Percentiles rank a stretch among this genome's conserved stretches.
Conservation (phyloP, 2,113 vertebrate species). For the Athene noctua region DNA sequence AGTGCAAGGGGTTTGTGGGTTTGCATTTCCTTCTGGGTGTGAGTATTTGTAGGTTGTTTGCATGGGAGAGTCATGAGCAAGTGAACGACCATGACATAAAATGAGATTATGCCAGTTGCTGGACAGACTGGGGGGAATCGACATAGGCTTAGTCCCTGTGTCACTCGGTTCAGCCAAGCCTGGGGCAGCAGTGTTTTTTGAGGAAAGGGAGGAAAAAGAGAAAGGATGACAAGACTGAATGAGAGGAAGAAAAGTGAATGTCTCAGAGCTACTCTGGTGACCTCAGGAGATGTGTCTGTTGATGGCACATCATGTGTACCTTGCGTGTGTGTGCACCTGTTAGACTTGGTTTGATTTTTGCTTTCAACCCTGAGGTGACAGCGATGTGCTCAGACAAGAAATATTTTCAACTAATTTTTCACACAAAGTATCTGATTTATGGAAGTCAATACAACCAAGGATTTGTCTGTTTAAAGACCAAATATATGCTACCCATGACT, state of each 20-base stretch:
- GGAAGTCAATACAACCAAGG: not conserved
- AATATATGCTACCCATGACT: not conserved
- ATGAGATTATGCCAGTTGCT: not conserved
- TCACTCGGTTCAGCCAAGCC: fast-evolving
- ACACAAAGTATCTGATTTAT: not conserved
- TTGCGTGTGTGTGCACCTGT: not conserved
- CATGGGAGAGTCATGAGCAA: not conserved
- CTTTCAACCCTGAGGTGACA: not conserved
- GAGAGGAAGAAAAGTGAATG: not conserved
- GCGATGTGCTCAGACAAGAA: not conserved
- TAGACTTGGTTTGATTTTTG: not conserved
- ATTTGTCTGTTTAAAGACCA: not conserved
- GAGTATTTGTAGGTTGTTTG: not conserved
- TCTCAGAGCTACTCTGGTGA: not conserved
- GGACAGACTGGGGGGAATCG: not conserved
- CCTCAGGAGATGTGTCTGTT: not conserved
- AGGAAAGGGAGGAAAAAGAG: not conserved
- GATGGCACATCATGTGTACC: not conserved
- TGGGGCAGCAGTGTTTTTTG: not conserved
- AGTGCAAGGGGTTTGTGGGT: not conserved
- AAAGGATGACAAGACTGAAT: not conserved
- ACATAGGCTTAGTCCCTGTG: not conserved
- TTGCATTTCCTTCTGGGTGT: not conserved
- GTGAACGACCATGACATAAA: fast-evolving
- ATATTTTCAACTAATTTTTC: not conserved